Evolutionary conservation across 2,113 vertebrate genomes (phyloP).

Genomic region (Pteronura brasiliensis): DNA sequence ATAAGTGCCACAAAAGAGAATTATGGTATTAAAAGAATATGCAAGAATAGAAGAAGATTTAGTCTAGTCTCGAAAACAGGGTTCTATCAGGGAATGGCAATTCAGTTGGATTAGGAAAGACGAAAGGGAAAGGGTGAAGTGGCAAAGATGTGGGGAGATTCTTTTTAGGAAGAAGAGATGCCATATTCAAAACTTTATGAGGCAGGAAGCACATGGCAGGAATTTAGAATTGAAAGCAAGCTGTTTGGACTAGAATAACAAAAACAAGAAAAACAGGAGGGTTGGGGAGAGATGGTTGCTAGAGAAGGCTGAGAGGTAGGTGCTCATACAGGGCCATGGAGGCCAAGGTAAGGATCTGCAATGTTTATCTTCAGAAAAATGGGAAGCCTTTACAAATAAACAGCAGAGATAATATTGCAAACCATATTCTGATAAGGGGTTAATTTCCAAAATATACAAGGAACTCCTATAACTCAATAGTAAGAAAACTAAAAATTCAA

Average conservation of each 20-base stretch:
- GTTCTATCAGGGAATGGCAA: background rate
- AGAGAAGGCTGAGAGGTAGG: background rate
- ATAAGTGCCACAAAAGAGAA: constrained; percentile 12
- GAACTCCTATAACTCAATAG: background rate
- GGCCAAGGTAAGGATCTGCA: background rate
- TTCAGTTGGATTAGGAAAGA: background rate
- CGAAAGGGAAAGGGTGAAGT: background rate
- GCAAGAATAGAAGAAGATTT: background rate
- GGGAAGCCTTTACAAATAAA: background rate
- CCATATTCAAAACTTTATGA: background rate
- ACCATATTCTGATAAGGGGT: background rate
- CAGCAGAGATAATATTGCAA: background rate
- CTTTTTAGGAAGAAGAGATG: background rate
- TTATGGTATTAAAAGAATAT: background rate
- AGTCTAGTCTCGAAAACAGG: background rate
- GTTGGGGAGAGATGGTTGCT: rapidly evolving
- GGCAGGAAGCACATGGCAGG: background rate
- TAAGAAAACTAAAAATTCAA: background rate
- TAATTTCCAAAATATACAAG: background rate
- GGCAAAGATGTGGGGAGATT: background rate
- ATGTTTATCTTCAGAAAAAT: background rate
- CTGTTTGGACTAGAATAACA: background rate
- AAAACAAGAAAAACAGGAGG: background rate
- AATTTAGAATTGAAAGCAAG: background rate
- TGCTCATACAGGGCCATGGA: background rate